A percentile compares a stretch with the other conserved stretches of the same genome.
phyloP scores from a whole-genome alignment of 2,888 invertebrate species.

The Neoascia interrupta region DNA sequence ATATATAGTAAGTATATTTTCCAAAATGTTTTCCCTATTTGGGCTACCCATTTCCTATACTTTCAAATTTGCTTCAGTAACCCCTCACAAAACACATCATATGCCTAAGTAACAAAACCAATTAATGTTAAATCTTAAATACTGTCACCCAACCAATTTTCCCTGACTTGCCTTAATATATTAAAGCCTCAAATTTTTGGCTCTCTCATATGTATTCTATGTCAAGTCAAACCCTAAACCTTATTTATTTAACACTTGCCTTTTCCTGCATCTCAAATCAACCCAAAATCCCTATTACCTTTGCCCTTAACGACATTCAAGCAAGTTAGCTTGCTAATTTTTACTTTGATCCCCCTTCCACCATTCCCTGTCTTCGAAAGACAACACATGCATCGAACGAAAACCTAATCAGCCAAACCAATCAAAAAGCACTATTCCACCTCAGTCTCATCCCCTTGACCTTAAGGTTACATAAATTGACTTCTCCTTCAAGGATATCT shows the following conservation, averaged over 20 bases:
- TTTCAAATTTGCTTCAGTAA: too few relatives aligned
- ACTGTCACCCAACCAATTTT: too few relatives aligned
- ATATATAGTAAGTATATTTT: too few relatives aligned
- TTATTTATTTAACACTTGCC: conserved; percentile 54
- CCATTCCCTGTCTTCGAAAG: not conserved
- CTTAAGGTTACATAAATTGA: conserved; percentile 39
- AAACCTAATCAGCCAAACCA: conserved; percentile 45
- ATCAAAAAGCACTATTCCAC: conserved; percentile 60
- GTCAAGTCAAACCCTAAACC: too few relatives aligned
- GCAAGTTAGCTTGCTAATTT: conserved; percentile 44
- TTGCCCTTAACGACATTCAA: not conserved
- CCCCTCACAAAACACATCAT: too few relatives aligned
- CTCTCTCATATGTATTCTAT: too few relatives aligned
- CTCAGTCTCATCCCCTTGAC: conserved; percentile 31
- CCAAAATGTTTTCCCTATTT: too few relatives aligned
- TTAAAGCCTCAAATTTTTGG: too few relatives aligned
- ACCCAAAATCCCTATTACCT: conserved; percentile 1
- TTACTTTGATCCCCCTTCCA: conserved; percentile 24
- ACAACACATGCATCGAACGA: not conserved
- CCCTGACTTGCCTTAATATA: too few relatives aligned
- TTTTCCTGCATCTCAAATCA: conserved; percentile 30
- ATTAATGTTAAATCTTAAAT: too few relatives aligned
- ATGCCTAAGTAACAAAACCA: too few relatives aligned
- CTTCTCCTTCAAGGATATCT: conserved; percentile 35
- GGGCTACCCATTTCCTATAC: too few relatives aligned